A percentile compares a stretch with the other conserved stretches of the same genome.
Conservation (phyloP, 1,140 invertebrate genomes). For the Zaprionus vittiger region DNA sequence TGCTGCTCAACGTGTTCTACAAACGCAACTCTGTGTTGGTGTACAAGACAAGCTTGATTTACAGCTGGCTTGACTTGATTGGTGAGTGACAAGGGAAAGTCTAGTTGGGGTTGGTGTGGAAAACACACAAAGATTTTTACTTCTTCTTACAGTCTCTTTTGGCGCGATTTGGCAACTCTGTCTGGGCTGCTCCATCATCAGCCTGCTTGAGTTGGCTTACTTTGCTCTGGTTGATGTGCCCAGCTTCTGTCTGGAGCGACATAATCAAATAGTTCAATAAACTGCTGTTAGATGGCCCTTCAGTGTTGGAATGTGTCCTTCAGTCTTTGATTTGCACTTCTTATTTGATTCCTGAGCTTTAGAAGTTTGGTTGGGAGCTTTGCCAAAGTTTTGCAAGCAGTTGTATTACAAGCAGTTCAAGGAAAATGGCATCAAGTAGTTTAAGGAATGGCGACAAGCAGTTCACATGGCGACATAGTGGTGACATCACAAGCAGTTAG, state of each 20-base stretch:
- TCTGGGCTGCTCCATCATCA: slow-evolving; percentile 89
- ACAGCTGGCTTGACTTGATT: slow-evolving; percentile 75
- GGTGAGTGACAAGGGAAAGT: slow-evolving; percentile 39
- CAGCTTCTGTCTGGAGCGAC: slow-evolving; percentile 39
- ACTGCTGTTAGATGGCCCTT: neutral
- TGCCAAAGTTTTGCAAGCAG: neutral
- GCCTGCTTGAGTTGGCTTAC: slow-evolving; percentile 88
- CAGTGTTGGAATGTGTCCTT: neutral
- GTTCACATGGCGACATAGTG: neutral
- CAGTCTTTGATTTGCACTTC: neutral
- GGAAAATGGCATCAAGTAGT: too few relatives aligned
- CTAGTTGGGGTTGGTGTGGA: too few relatives aligned
- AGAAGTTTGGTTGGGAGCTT: neutral
- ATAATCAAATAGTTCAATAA: slow-evolving; percentile 21
- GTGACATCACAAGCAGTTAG: too few relatives aligned
- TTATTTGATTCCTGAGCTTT: neutral
- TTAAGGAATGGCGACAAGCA: too few relatives aligned
- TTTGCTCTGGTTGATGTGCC: slow-evolving; percentile 86
- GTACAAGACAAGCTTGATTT: slow-evolving; percentile 68
- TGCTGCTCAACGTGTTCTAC: slow-evolving; percentile 56
- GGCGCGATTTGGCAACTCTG: slow-evolving; percentile 90
- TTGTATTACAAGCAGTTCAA: neutral
- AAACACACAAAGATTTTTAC: neutral
- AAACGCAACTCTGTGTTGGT: slow-evolving; percentile 48
- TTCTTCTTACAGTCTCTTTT: slow-evolving; percentile 86